These are phyloP conservation scores for Meriones unguiculatus DNA, from an alignment of 2,113 vertebrate genomes.

Conservation along the genomic window DNA sequence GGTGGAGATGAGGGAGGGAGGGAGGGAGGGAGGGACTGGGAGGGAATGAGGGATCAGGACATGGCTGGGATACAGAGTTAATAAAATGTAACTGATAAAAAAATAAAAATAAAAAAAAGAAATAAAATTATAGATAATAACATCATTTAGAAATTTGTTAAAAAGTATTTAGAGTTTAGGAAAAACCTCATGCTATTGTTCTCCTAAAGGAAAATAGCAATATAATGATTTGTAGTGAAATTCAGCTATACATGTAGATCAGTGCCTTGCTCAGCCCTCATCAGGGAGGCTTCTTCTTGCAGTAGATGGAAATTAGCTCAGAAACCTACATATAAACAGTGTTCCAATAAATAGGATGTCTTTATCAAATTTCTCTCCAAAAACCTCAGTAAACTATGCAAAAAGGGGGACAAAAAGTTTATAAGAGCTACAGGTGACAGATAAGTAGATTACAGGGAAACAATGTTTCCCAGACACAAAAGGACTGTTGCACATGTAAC, in stretches of 20 bases:
- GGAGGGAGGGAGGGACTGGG: too few relatives aligned
- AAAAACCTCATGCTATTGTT: not conserved
- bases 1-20: too few relatives aligned
- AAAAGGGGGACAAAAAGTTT: not conserved
- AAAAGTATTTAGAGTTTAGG: not conserved
- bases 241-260: not conserved
- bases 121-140: not conserved
- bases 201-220: not conserved
- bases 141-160: not conserved
- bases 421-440: not conserved
- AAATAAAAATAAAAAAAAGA: too few relatives aligned
- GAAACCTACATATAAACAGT: not conserved
- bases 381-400: too few relatives aligned
- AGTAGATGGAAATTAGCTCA: not conserved
- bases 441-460: not conserved
- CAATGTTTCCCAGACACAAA: not conserved
- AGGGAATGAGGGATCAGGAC: too few relatives aligned
- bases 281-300: not conserved
- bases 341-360: not conserved
- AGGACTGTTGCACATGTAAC: not conserved
- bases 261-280: not conserved
- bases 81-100: too few relatives aligned
- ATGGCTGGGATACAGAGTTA: too few relatives aligned
- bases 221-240: not conserved
- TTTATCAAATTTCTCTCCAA: not conserved